Base-by-base conservation (phyloP, 2,113 vertebrate species). In the Felis catus region DNA sequence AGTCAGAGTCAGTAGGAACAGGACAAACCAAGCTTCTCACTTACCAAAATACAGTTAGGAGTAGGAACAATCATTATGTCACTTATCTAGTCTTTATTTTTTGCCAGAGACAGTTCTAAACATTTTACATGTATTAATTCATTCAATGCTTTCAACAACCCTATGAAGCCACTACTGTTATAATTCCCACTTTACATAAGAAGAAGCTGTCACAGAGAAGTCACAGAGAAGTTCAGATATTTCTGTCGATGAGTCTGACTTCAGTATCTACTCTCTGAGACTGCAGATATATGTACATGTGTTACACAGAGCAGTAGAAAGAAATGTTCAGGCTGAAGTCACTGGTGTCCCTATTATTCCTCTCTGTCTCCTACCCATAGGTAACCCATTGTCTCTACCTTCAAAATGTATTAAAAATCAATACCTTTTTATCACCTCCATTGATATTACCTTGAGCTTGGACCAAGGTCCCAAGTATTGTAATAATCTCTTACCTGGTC, bases 191-290 rank as follows among this genome's bases (percentile, higher is more conserved):
- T 53, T 79, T 45, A 70, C 11, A 51, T 21, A 85, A 94, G 61
- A 94, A 93, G 41, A 96, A 82, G 86, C 9, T 82, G 68, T n/a
- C n/a, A n/a, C n/a, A n/a, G n/a, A n/a, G n/a, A n/a, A 94, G 48
- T 92, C 71, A 90, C 39, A 71, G 65, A 94, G 45, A 91, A n/a
- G 45, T 82, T 94, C 15, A 96, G 31, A 8, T 81, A 63, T 81
- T 88, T 93, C n/a, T 80, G 15, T 58, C 23, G 19, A 9, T 3
- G 3, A 23, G 31, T 29, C 31, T 89, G 16, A 71, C 18, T 70
- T 84, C 36, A 8, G 14, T 29, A 29, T 16, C 45, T 63, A 58
- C 0, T 14, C 41, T n/a, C n/a, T 45, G n/a, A 55, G 91, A 51
- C 23, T 21, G 53, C 19, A 66, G 41, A 39, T 1, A n/a, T 16